Evolutionary conservation across 2,113 vertebrate species (phyloP), one percentile per base, ranked within the genome.

Genomic region (Pyxicephalus adspersus): DNA sequence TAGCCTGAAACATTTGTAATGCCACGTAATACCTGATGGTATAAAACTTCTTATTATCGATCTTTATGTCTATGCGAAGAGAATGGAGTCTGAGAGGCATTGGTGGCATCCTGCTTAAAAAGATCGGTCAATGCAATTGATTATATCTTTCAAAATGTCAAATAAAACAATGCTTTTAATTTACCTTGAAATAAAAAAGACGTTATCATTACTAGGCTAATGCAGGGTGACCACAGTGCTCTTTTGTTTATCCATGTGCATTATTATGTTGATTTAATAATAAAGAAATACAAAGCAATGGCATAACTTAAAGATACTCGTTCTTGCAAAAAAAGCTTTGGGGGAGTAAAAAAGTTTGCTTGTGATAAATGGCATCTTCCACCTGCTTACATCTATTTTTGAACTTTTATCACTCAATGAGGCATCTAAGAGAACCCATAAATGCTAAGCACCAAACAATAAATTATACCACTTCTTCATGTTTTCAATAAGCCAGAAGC

Each of bases 101-200:
- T 58, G 38, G 64, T 51, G 25, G 50, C 57, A 80, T 72, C 45
- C 38, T 64, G 34, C 29, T 80, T 54, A 25, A 80, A 67, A 71
- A 80, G 68, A 80, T 16, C 78, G 54, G 78, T 72, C 78, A 80
- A 72, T 80, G 50, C 51, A 72, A 54, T 80, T 72, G 78, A 80
- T 63, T 80, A 71, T 72, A 63, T 80, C 64, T 71, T 63, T 80
- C 67, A 64, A 51, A 52, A 61, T 23, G 66, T 72, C 67, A 80
- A 54, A 64, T 64, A 72, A 64, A 72, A 80, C 67, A 72, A 77
- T 77, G 61, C 38, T 34, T 77, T 64, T 65, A 64, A 77, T 77
- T 65, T 65, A 65, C 31, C 45, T 54, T 16, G 25, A 77, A 77
- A 65, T 54, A 65, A 64, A 25, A 9, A 77, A 77, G 61, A 31